phyloP scores from a whole-genome alignment of 2,113 vertebrate genomes.

The Lagenorhynchus albirostris region DNA sequence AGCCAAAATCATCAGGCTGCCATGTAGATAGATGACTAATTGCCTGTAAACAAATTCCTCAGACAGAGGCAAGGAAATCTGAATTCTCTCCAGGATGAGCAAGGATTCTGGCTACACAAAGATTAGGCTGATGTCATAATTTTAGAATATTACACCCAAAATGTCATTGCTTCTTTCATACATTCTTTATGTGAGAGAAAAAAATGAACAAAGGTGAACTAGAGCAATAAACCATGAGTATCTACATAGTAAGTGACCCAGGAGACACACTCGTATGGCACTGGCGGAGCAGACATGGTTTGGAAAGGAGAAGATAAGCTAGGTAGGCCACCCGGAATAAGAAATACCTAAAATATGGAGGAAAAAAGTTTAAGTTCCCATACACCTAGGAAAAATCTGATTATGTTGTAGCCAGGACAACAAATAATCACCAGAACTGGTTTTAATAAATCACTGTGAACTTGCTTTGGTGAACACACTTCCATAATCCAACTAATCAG shows the following conservation, averaged over 20 bases:
- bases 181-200: not conserved
- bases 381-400: not conserved
- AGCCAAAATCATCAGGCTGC: not conserved
- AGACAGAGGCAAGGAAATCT: not conserved
- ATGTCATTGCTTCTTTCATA: not conserved
- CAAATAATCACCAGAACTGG: not conserved
- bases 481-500: not conserved
- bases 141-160: not conserved
- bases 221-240: not conserved
- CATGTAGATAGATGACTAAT: not conserved
- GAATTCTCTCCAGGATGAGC: not conserved
- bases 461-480: not conserved
- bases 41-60: not conserved
- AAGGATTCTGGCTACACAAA: not conserved
- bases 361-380: not conserved
- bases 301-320: not conserved
- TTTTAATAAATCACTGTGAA: not conserved
- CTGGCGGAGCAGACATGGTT: not conserved
- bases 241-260: not conserved
- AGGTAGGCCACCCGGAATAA: not conserved
- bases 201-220: not conserved
- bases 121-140: not conserved
- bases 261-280: not conserved
- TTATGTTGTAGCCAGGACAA: not conserved
- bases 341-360: not conserved